Evolutionary conservation across 2,113 vertebrate species (phyloP), one percentile per base, ranked within the genome.

Genomic region (Nycticryphes semicollaris): DNA sequence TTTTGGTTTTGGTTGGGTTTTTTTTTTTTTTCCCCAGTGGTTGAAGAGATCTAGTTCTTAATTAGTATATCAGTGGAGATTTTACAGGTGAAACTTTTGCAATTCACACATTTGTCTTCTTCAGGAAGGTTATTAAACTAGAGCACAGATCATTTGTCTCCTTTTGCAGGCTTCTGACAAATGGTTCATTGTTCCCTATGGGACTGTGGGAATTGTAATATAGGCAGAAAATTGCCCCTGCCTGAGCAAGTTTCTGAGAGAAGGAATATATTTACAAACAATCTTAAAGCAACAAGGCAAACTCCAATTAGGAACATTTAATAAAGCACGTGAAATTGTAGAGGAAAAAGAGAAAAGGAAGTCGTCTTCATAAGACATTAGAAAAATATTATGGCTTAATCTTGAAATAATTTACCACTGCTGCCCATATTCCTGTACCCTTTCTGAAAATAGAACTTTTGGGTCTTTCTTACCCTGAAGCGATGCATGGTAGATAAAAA

Each of bases 31-130:
- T 80, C 28, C 25, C 0, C 51, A 74, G 51, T 7, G 11, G 22
- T 90, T 75, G 69, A 90, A 93, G 83, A 82, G 35, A 73, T 93
- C 77, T 73, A 22, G 69, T 73, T 92, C 81, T 93, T 95, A 96
- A 96, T 97, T 96, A 96, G 77, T 84, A 24, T 59, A 89, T 93
- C 96, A 89, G 74, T 87, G 76, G 92, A 93, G 94, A 96, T 83
- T 96, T 96, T 94, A 43, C 70, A 95, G 95, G 93, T 96, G 93
- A 95, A 95, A 95, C 74, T 97, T 96, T 66, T 87, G 96, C 91
- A 94, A 89, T 96, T 95, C 94, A 89, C 89, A 89, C 95, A 94
- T 96, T 77, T 93, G 70, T 92, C 95, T 94, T 95, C 96, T 95
- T 94, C 91, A 59, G 78, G 84, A 96, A 91, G 89, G 94, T 97